Percentiles rank a stretch among this genome's conserved stretches.
Evolutionary conservation across 2,888 invertebrate species (phyloP).

Genomic region (Mycalesis mineus): DNA sequence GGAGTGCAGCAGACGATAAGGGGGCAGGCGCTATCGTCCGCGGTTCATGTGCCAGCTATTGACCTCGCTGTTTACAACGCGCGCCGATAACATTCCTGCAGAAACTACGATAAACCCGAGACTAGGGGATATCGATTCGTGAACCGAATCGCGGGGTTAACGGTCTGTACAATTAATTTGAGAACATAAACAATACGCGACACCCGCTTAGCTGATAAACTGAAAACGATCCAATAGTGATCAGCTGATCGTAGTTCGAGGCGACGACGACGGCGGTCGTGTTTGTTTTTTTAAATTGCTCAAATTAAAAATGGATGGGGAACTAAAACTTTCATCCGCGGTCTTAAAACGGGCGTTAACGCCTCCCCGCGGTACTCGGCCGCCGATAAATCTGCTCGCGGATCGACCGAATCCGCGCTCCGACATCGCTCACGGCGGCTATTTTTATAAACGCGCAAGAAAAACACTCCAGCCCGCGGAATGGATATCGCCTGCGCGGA

Average conservation of each 20-base stretch:
- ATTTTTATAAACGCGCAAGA: conserved; percentile 58
- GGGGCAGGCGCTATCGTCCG: conserved; percentile 51
- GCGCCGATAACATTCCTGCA: conserved; percentile 47
- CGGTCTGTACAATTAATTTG: conserved; percentile 64
- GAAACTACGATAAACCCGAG: conserved; percentile 49
- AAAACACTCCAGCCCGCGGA: conserved; percentile 54
- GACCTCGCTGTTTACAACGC: conserved; percentile 68
- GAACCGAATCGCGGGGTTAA: conserved; percentile 65
- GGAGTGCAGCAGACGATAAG: conserved; percentile 67
- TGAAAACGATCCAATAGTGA: conserved; percentile 30
- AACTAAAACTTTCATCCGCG: conserved; percentile 67
- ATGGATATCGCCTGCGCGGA: conserved; percentile 45
- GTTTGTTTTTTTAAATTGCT: conserved; percentile 51
- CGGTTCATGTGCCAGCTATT: conserved; percentile 73
- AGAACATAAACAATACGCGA: conserved; percentile 38
- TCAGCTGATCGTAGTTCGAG: conserved; percentile 41
- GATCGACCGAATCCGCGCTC: conserved; percentile 60
- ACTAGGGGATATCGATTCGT: conserved; percentile 59
- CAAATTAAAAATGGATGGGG: conserved; percentile 65
- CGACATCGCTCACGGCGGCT: conserved; percentile 59
- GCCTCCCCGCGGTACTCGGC: conserved; percentile 55
- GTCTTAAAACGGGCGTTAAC: conserved; percentile 67
- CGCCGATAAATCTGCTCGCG: conserved; percentile 69
- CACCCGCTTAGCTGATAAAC: conserved; percentile 19
- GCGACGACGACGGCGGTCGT: conserved; percentile 33